Evolutionary conservation across 2,888 invertebrate genomes (phyloP).

Genomic region (Cosmia trapezina): DNA sequence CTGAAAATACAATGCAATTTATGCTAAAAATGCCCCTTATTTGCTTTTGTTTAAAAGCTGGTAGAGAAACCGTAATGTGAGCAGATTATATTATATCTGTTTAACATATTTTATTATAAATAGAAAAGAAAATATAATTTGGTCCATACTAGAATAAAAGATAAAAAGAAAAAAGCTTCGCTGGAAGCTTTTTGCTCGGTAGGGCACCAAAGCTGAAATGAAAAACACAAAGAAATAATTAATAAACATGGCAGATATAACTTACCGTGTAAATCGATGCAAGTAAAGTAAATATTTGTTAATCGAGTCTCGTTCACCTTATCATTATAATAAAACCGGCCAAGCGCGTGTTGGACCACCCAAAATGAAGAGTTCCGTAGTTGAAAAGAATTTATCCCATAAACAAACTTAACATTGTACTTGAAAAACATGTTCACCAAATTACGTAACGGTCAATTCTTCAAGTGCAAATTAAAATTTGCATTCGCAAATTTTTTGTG

Average conservation of each 20-base stretch:
- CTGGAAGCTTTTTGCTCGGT: neutral
- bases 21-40: neutral
- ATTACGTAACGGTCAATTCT: too few species aligned
- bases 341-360: too few species aligned
- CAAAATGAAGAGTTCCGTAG: too few species aligned
- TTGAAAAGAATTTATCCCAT: too few species aligned
- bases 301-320: constrained; percentile 30
- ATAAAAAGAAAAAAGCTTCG: neutral
- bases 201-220: neutral
- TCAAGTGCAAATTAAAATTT: too few species aligned
- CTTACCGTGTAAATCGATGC: neutral
- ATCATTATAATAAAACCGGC: constrained; percentile 18
- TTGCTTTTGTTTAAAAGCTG: neutral
- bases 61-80: neutral
- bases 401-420: too few species aligned
- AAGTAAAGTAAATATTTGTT: constrained; percentile 41
- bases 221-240: constrained; percentile 36
- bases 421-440: too few species aligned
- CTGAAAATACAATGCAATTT: neutral
- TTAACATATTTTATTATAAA: constrained; percentile 23
- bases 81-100: constrained; percentile 10
- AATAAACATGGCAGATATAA: constrained; percentile 17
- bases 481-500: too few species aligned
- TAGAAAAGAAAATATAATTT: neutral
- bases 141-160: constrained; percentile 10